Conservation (phyloP, 2,113 vertebrate genomes). For the Copsychus sechellarum region DNA sequence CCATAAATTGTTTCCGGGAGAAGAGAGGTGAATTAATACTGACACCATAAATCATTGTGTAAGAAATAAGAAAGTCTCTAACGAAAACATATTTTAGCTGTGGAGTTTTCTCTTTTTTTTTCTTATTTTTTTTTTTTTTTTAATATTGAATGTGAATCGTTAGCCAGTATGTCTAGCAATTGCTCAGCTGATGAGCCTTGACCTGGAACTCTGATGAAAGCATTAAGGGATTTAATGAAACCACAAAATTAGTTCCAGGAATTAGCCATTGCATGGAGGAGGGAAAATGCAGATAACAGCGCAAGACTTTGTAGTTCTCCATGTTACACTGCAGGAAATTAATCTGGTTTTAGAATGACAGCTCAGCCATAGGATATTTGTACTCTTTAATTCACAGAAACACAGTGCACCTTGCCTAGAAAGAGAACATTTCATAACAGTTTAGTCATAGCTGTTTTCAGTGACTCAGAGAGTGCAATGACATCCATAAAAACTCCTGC, state of each 20-base stretch:
- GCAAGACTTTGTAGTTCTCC: neutral
- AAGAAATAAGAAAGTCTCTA: neutral
- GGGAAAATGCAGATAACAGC: neutral
- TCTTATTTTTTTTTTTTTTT: neutral
- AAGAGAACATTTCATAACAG: neutral
- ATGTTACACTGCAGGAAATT: neutral
- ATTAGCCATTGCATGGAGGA: neutral
- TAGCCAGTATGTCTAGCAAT: neutral
- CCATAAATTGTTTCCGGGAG: neutral
- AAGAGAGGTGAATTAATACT: neutral
- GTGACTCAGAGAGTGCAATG: neutral
- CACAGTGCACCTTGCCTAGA: neutral
- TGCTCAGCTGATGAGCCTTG: neutral
- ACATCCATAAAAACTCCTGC: neutral
- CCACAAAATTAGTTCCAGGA: neutral
- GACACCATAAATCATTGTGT: neutral
- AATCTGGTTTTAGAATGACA: neutral
- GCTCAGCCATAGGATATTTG: neutral
- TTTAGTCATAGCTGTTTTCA: neutral
- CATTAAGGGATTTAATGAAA: conserved; percentile 9
- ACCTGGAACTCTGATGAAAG: neutral
- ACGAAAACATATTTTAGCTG: neutral
- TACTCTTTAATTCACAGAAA: neutral
- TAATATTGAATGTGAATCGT: neutral
- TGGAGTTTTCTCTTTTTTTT: too few species aligned